Base-by-base conservation (phyloP, 1,140 invertebrate species). In the Batillaria attramentaria region DNA sequence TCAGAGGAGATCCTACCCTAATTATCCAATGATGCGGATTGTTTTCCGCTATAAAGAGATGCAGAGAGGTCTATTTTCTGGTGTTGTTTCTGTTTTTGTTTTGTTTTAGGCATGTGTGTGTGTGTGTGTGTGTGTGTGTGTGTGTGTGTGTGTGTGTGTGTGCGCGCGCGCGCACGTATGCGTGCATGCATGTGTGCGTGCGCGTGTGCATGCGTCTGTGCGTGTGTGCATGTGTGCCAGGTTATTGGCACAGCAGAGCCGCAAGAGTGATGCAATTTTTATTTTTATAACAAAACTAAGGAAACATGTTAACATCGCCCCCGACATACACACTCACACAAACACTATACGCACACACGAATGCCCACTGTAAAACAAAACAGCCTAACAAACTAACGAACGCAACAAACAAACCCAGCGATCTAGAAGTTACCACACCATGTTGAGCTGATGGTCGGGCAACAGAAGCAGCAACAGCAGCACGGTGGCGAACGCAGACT, bases 401-500 rank as follows among this genome's bases (percentile, higher is more conserved):
- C 13, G 13, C 57, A 10, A 18, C n/a, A 8, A 62, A 13, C 24
- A 1, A 24, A 62, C 33, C n/a, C n/a, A 31, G n/a, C 33, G 57
- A 62, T 6, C n/a, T 4, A 60, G 57, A 24, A 60, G 33, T n/a
- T 33, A n/a, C 0, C 33, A 37, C 31, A 75, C 73, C 54, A 39
- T 16, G 73, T 41, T 18, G 68, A 28, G 37, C 31, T 54, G 60
- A 81, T 78, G 18, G 73, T 13, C 68, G 72, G 78, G 33, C 79
- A 84, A 33, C 80, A 84, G 68, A 80, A n/a, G 39, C 73, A 75
- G 57, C 73, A 75, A 57, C 73, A 75, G 57, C 73, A 75, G 37
- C 72, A 75, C 1, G 83, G 83, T 20, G 80, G 80, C n/a, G 77
- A 79, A 24, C 77, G 57, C 54, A 82, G 78, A 37, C 24, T 54